Evolutionary conservation across 1,140 invertebrate species (phyloP), one percentile per base, ranked within the genome.

Genomic region (Tetraneura akinire): DNA sequence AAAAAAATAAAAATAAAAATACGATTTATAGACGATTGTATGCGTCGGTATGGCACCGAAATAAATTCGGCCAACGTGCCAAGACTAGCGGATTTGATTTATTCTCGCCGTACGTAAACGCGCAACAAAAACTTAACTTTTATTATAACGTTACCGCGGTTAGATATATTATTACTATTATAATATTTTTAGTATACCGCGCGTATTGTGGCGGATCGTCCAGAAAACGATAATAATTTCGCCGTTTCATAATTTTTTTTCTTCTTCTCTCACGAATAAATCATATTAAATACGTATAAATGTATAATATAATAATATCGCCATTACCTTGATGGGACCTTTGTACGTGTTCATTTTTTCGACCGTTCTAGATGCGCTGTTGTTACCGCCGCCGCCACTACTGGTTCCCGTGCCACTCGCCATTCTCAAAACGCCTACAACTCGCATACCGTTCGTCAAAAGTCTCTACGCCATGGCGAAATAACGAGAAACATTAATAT

Each of bases 41-140:
- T 42, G 14, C 21, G 71, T 29, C 29, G 32, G 71, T 21, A 21
- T 14, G 13, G 32, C 32, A 78, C 74, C 74, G 37, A 78, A 78
- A 78, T 78, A 78, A 76, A 78, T 78, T 62, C 29, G 74, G 74
- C 55, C 8, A 8, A 26, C 37, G 23, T n/a, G 74, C 74, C 74
- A 78, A 78, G 18, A 47, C 26, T 16, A 9, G 10, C 42, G 14
- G 21, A 14, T 71, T 49, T 51, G 68, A 51, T 71, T 71, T 71
- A 71, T 71, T 10, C 16, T 71, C 45, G 9, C 47, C 16, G 47
- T 5, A 47, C 11, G n/a, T 16, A 37, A 32, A 37, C 21, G 64
- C 21, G 32, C 18, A 21, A 29, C 26, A 29, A 66, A 66, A 23
- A 64, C 29, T 21, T 13, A 6, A n/a, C 32, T 64, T 10, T 1